Evolutionary conservation across 2,888 invertebrate species (phyloP).

Genomic region (Drosophila monieri): DNA sequence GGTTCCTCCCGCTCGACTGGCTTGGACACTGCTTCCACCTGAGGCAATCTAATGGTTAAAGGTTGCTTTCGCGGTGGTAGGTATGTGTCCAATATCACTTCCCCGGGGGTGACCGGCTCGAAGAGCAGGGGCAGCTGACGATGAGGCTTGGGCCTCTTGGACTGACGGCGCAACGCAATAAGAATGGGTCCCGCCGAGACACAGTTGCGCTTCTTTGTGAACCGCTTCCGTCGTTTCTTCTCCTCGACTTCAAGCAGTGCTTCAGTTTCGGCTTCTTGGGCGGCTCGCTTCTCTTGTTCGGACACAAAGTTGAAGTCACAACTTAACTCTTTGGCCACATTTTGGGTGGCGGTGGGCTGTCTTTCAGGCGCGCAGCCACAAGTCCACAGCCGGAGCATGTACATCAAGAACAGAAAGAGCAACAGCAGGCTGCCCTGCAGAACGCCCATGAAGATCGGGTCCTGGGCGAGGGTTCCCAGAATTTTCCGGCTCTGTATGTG

Average conservation of each 20-base stretch:
- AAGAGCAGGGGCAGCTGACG: slow-evolving; percentile 45
- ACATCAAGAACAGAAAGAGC: slow-evolving; percentile 76
- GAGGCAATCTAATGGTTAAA: slow-evolving; percentile 52
- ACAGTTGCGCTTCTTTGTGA: slow-evolving; percentile 81
- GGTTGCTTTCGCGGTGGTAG: slow-evolving; percentile 70
- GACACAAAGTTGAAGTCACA: slow-evolving; percentile 78
- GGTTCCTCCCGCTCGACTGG: slow-evolving; percentile 42
- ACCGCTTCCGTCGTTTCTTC: slow-evolving; percentile 76
- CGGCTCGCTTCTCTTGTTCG: slow-evolving; percentile 70
- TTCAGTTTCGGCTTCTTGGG: slow-evolving; percentile 68
- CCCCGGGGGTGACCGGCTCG: slow-evolving; percentile 66
- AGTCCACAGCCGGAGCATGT: slow-evolving; percentile 48
- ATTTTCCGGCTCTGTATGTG: slow-evolving; percentile 28
- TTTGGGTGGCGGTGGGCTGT: slow-evolving; percentile 15
- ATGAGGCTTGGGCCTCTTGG: slow-evolving; percentile 46
- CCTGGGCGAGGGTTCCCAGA: slow-evolving; percentile 55
- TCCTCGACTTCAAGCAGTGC: slow-evolving; percentile 80
- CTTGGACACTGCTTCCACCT: not conserved
- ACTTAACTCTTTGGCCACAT: slow-evolving; percentile 58
- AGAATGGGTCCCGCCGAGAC: slow-evolving; percentile 83
- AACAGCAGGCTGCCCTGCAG: slow-evolving; percentile 67
- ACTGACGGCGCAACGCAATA: slow-evolving; percentile 69
- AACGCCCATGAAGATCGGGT: slow-evolving; percentile 73
- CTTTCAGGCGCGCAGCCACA: slow-evolving; percentile 3
- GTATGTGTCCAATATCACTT: slow-evolving; percentile 59